phyloP scores from a whole-genome alignment of 2,888 invertebrate species.

The Cheilosia soror region DNA sequence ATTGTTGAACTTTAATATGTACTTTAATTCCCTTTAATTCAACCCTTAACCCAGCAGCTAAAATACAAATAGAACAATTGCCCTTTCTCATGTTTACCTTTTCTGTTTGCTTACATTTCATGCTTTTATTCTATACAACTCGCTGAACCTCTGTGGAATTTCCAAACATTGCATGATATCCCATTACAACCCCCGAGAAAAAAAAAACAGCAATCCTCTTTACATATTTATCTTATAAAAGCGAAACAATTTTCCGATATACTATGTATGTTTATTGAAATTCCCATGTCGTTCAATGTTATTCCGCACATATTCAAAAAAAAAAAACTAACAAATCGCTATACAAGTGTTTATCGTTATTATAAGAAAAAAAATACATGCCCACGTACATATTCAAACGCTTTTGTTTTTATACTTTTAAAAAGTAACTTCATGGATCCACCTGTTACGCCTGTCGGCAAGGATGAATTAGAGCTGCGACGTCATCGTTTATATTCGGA shows the following conservation, averaged over 20 bases:
- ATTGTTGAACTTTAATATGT: too few species aligned
- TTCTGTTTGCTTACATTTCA: constrained; percentile 20
- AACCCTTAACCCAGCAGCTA: constrained; percentile 9
- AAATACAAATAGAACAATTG: constrained; percentile 65
- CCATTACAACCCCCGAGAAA: not conserved
- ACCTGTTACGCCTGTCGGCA: constrained; percentile 91
- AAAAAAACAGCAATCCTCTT: constrained; percentile 14
- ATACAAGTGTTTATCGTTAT: constrained; percentile 29
- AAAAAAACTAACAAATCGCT: constrained; percentile 3
- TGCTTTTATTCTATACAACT: constrained; percentile 3
- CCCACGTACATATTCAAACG: not conserved
- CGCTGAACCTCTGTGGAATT: constrained; percentile 21
- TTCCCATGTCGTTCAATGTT: not conserved
- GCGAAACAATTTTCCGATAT: not conserved
- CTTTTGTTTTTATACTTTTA: constrained; percentile 6
- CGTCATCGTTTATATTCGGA: constrained; percentile 92
- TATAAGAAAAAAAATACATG: constrained; percentile 41
- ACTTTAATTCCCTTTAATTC: not conserved
- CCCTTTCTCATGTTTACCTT: constrained; percentile 17
- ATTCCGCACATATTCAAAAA: not conserved
- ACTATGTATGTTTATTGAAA: constrained; percentile 5
- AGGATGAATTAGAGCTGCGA: constrained; percentile 90
- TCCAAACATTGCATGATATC: constrained; percentile 29
- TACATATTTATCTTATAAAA: not conserved
- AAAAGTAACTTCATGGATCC: constrained; percentile 83